Evolutionary conservation across 2,797 vertebrate genomes (phyloP), one percentile per base, ranked within the genome.

Genomic region (Mergus octosetaceus): DNA sequence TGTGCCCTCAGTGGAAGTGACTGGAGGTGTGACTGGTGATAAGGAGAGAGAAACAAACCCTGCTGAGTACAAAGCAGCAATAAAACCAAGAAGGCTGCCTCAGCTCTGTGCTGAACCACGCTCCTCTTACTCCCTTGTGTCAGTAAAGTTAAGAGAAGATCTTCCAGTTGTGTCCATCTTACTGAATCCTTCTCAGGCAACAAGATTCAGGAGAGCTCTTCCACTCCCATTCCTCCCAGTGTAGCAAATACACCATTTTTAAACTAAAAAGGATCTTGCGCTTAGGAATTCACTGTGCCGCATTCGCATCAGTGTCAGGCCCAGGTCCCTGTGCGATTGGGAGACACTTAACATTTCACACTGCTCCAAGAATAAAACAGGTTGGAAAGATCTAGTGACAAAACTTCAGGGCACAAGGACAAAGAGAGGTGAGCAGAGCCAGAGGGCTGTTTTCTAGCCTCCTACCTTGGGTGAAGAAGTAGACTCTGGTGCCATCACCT

Each of bases 391-490:
- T 20, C 24, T 53, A 36, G 36, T 1, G 10, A 86, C 28, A 76
- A 86, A 73, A 86, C 20, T 30, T 73, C 51, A 87, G 41, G 41
- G 47, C 38, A 53, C 4, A 28, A 30, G n/a, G 64, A 78, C 32
- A 73, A 70, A 71, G 82, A 45, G 39, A 15, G 3, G 24, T 21
- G 41, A 85, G 54, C 20, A 47, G 36, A 62, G 24, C n/a, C 49
- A 77, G 36, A 38, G 22, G 30, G 19, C 74, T 51, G 28, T 73
- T 76, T 94, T 85, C n/a, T 49, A 84, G 75, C 79, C 58, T 89
- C 79, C 45, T 98, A 99, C 99, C 99, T 99, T 99, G 99, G 51
- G 99, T 99, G 95, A 99, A 99, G 97, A 99, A 99, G 98, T 99
- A 99, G 56, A 99, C 99, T 91, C 99, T 98, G 66, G 99, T 99